Base-by-base conservation (phyloP, 2,113 vertebrate genomes). In the Ciconia boyciana region DNA sequence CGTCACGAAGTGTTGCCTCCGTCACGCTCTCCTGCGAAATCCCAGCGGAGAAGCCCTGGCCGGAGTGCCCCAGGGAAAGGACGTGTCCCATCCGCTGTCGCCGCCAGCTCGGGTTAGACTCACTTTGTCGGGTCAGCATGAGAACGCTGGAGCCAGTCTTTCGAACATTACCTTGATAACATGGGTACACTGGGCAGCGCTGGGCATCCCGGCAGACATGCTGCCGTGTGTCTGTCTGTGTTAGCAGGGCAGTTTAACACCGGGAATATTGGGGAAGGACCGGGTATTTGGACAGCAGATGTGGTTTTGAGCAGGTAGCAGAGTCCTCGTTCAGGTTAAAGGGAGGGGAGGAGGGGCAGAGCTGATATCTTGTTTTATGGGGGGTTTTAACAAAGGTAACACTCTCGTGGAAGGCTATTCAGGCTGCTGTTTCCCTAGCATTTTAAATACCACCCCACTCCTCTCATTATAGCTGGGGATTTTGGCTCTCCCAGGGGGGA, bases 1-100 rank as follows among this genome's bases (percentile, higher is more conserved):
- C 2, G 13, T 51, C 75, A 21, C 0, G 15, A 62, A 34, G 31
- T 24, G 7, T 71, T 22, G 55, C 46, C 17, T 79, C 49, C 0
- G 0, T 79, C 0, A 0, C 0, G 1, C 26, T 87, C 70, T 58
- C 41, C 61, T 1, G 1, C 4, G 1, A 36, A 55, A 75, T 85
- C 43, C 48, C 61, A 84, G 61, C 0, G 0, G 69, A 93, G 60
- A 49, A 75, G 36, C 36, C 43, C 13, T 1, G 16, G 39, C 29
- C 0, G 0, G 80, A 89, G 22, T 6, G 46, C 61, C 65, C 72
- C 2, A 7, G 46, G 77, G 57, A 69, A 87, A 71, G 1, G 0
- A 29, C 2, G 6, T 31, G 29, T 82, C 70, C 58, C 28, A 4
- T 54, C 55, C 15, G 29, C 52, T 26, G 58, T 36, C 6, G 11